These are phyloP conservation scores for Meandrina meandrites DNA, from an alignment of 92 coral and sea anemone genomes.

Conservation along the genomic window DNA sequence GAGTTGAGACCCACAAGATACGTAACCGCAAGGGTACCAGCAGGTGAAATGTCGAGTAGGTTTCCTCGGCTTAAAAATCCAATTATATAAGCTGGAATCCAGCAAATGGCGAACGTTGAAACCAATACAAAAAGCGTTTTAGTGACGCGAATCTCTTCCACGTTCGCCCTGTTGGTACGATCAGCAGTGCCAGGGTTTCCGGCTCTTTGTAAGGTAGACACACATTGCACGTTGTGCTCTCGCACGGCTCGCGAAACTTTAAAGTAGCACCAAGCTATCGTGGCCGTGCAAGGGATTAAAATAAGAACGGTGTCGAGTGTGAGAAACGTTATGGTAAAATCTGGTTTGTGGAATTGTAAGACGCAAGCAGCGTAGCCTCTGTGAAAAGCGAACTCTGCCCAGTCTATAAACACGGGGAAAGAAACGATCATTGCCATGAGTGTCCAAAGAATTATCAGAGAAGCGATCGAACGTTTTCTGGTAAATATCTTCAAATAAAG, in stretches of 20 bases:
- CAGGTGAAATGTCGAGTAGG: conserved; percentile 6
- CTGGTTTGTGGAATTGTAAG: conserved; percentile 27
- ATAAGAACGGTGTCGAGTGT: conserved; percentile 17
- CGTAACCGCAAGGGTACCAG: conserved; percentile 17
- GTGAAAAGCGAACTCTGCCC: conserved; percentile 42
- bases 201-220: conserved; percentile 13
- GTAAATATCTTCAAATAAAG: conserved; percentile 55
- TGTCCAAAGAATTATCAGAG: conserved; percentile 10
- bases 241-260: conserved; percentile 41
- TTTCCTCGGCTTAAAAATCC: conserved; percentile 45
- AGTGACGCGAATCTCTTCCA: conserved; percentile 46
- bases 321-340: conserved; percentile 12
- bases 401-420: conserved; percentile 17
- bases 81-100: conserved; percentile 42
- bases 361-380: conserved; percentile 39
- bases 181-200: background rate
- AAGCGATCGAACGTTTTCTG: conserved; percentile 6
- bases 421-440: conserved; percentile 14
- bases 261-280: conserved; percentile 19
- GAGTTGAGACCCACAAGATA: conserved; percentile 42
- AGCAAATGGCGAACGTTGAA: conserved; percentile 36
- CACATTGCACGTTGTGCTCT: conserved; percentile 19
- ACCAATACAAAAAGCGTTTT: conserved; percentile 26
- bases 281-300: conserved; percentile 20
- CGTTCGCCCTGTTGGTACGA: conserved; percentile 4